A percentile compares a stretch with the other conserved stretches of the same genome.
Conservation (phyloP, 2,797 vertebrate species). For the Chanos chanos region DNA sequence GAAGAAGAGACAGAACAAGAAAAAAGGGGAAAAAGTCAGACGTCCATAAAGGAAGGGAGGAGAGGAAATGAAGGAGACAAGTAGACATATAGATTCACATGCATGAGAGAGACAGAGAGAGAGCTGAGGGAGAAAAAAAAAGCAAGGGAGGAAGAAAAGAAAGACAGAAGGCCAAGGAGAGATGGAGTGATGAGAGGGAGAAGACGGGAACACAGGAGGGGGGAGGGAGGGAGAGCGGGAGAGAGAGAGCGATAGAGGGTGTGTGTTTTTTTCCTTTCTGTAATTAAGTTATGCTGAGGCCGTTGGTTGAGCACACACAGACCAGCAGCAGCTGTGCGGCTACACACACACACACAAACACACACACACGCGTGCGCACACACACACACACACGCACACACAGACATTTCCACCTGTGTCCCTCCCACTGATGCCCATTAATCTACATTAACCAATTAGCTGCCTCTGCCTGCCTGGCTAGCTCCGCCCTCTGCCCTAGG, state of each 20-base stretch:
- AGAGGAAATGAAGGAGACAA: constrained; percentile 28
- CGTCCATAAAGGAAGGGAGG: constrained; percentile 28
- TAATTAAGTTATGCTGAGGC: constrained; percentile 80
- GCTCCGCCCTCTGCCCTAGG: constrained; percentile 58
- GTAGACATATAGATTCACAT: constrained; percentile 14
- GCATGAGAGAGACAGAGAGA: constrained; percentile 8
- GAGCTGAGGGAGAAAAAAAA: constrained; percentile 16
- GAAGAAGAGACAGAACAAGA: too few species aligned
- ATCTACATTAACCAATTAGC: constrained; percentile 87
- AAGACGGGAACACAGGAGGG: constrained; percentile 16
- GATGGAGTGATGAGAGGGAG: constrained; percentile 5
- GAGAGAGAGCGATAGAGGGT: constrained; percentile 7
- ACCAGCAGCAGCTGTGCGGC: constrained; percentile 68
- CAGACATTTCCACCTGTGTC: constrained; percentile 74
- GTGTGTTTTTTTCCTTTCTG: constrained; percentile 55
- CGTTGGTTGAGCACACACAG: constrained; percentile 59
- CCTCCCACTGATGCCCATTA: constrained; percentile 76
- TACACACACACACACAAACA: constrained; percentile 44
- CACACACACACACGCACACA: constrained; percentile 48
- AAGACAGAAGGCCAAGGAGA: constrained; percentile 35
- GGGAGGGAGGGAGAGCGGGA: constrained; percentile 32
- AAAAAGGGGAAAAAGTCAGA: too few species aligned
- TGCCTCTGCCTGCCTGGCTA: constrained; percentile 64
- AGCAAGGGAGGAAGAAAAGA: background rate
- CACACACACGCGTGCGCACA: constrained; percentile 31